phyloP scores from a whole-genome alignment of 2,888 invertebrate genomes.

The Urechis unicinctus region DNA sequence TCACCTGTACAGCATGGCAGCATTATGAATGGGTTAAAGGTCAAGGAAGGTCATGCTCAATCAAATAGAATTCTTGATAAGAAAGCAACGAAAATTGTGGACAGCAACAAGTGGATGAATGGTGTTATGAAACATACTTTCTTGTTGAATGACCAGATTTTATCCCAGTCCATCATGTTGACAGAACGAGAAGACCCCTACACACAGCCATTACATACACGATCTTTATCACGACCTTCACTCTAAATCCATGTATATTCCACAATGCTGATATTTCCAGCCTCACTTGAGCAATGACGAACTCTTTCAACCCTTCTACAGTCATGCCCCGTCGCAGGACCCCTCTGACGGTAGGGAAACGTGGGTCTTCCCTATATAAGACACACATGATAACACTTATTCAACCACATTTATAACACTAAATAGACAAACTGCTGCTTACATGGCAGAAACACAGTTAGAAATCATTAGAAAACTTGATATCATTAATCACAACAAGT shows the following conservation, averaged over 20 bases:
- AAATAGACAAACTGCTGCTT: background rate
- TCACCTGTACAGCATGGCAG: constrained; percentile 70
- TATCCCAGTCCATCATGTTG: constrained; percentile 99
- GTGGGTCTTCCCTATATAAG: constrained; percentile 80
- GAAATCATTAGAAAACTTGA: too few species aligned
- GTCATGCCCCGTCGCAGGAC: constrained; percentile 94
- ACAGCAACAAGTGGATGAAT: background rate
- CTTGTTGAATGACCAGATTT: constrained; percentile 99
- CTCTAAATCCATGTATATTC: background rate
- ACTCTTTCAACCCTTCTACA: constrained; percentile 91
- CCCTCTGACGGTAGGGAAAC: constrained; percentile 97
- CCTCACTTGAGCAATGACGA: constrained; percentile 78
- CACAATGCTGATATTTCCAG: background rate
- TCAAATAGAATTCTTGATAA: background rate
- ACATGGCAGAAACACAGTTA: background rate
- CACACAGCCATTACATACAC: background rate
- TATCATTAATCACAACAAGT: too few species aligned
- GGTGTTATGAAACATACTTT: constrained; percentile 70
- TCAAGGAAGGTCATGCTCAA: background rate
- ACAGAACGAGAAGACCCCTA: constrained; percentile 93
- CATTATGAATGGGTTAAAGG: too few species aligned
- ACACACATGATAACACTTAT: background rate
- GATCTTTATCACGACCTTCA: too few species aligned
- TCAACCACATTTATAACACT: background rate
- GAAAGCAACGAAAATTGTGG: background rate